Conservation (phyloP, 53 echinoderm and acorn worm species). For the Paracentrotus lividus region DNA sequence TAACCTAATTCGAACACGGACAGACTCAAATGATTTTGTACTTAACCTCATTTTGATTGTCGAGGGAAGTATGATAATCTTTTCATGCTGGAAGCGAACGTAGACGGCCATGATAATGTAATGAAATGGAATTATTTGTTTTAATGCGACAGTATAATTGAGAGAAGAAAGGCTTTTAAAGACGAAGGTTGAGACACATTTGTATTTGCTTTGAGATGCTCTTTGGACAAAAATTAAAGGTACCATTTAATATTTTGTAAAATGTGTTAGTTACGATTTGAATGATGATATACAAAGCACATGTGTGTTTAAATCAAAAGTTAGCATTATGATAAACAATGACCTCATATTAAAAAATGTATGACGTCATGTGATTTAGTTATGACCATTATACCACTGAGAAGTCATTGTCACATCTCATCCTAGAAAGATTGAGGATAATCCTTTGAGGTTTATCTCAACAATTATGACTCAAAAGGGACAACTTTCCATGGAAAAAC, state of each 20-base stretch:
- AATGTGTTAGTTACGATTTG: too few relatives aligned
- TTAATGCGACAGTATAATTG: constrained; percentile 12
- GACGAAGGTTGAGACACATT: neutral
- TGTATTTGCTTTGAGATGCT: neutral
- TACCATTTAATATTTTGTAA: too few relatives aligned
- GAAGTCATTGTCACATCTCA: neutral
- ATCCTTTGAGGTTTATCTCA: neutral
- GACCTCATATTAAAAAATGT: neutral
- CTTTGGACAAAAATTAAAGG: neutral
- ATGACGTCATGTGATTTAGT: neutral
- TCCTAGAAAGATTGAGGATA: neutral
- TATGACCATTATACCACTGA: neutral
- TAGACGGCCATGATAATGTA: neutral
- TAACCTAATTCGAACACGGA: constrained; percentile 32
- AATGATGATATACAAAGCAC: too few relatives aligned
- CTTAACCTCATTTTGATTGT: constrained; percentile 29
- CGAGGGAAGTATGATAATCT: neutral
- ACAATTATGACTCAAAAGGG: neutral
- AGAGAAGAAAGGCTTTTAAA: neutral
- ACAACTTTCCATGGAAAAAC: neutral
- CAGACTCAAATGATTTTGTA: neutral
- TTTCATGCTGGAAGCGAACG: constrained; percentile 1
- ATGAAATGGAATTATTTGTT: neutral
- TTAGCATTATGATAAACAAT: neutral
- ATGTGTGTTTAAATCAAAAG: too few relatives aligned